Base-by-base conservation (phyloP, 2,888 invertebrate genomes). In the Boloria euphrosyne region DNA sequence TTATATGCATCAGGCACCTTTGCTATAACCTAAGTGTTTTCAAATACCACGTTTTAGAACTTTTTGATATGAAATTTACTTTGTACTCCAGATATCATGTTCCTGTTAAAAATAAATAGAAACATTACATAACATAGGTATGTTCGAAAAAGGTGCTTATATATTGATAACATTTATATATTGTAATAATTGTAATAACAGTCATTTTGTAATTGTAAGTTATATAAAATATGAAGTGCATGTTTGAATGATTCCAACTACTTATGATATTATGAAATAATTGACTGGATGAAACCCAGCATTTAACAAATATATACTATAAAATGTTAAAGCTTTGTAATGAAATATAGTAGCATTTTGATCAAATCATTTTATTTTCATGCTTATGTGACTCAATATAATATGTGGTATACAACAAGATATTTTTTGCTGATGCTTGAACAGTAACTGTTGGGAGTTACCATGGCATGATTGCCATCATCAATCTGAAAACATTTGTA, bases 301-400 rank as follows among this genome's bases (percentile, higher is more conserved):
- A 90, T 90, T 91, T 90, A 89, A 87, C 81, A 77, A 83, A 86
- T 87, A 86, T 88, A 81, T 86, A 89, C 84, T 85, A 85, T 84
- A 86, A 88, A 88, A 84, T 82, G 82, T 86, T 92, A 90, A 85
- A 78, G 89, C 89, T 89, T 91, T 88, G 84, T 84, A 81, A 86
- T 84, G 82, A 84, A 84, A 84, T 87, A 86, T 87, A 84, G 87
- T 89, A 87, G 89, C 83, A 87, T 87, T 87, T 89, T 90, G 86
- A 89, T 88, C 85, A 88, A 87, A 89, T 85, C 82, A 85, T 88
- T 85, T 89, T 86, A 85, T 85, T 88, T 83, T 83, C 82, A 82
- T 84, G 88, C 89, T 90, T 86, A 86, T 81, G 85, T 86, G 86
- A 89, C 79, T 87, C 84, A 85, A 84, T 85, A 87, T 83, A 84